phyloP scores from a whole-genome alignment of 92 coral and sea anemone genomes.

The Actinostola sp. region DNA sequence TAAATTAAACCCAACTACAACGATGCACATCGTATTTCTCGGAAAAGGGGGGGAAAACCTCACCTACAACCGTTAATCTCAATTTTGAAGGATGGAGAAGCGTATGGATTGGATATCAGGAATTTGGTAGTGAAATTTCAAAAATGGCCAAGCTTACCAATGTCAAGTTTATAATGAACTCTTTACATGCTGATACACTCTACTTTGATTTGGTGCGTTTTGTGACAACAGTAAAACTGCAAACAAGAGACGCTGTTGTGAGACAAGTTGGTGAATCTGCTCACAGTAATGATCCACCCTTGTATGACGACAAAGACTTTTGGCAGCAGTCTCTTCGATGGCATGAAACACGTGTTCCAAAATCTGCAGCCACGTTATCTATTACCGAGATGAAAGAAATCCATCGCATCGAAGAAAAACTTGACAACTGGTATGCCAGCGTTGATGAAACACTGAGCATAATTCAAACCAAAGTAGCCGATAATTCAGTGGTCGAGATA shows the following conservation, averaged over 20 bases:
- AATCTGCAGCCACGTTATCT: background rate
- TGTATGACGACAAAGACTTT: conserved; percentile 11
- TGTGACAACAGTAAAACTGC: background rate
- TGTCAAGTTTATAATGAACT: conserved; percentile 7
- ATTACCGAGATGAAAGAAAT: conserved; percentile 5
- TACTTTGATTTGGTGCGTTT: conserved; percentile 25
- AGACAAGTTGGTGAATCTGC: background rate
- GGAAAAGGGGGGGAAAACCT: background rate
- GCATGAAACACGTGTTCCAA: background rate
- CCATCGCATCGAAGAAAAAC: conserved; percentile 44
- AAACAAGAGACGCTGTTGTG: conserved; percentile 28
- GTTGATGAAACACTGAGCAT: background rate
- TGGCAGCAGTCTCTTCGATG: conserved; percentile 19
- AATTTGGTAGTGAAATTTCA: conserved; percentile 1
- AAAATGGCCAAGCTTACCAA: background rate
- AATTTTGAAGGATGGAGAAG: conserved; percentile 38
- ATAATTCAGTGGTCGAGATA: conserved; percentile 12
- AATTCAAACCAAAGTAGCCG: background rate
- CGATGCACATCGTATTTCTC: conserved; percentile 13
- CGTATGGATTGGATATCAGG: conserved; percentile 30
- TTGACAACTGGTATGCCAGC: conserved; percentile 60
- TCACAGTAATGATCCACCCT: background rate
- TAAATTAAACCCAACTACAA: background rate
- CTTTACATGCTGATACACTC: background rate
- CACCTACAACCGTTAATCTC: conserved; percentile 13